phyloP scores from a whole-genome alignment of 2,888 invertebrate genomes.

The Diadegma fenestrale region DNA sequence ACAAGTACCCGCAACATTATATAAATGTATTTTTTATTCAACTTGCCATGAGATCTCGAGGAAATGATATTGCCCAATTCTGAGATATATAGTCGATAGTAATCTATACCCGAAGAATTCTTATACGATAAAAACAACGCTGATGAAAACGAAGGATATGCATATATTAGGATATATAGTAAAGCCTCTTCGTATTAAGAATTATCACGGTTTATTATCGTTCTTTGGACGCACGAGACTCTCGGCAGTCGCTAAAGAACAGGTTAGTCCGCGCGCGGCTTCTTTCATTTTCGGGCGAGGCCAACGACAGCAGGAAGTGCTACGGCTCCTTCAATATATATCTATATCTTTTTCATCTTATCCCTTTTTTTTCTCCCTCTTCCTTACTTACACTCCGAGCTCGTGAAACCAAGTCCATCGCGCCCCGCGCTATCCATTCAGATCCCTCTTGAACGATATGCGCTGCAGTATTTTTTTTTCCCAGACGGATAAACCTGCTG shows the following conservation, averaged over 20 bases:
- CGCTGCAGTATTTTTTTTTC: constrained; percentile 40
- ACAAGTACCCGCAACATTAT: constrained; percentile 12
- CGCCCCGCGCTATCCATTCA: constrained; percentile 53
- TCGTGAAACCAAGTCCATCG: constrained; percentile 48
- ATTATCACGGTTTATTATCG: constrained; percentile 62
- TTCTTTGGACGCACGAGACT: constrained; percentile 43
- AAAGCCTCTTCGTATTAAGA: constrained; percentile 58
- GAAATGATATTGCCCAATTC: constrained; percentile 58
- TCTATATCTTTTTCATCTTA: constrained; percentile 22
- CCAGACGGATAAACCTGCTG: constrained; percentile 50
- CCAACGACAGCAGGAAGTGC: constrained; percentile 62
- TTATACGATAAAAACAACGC: constrained; percentile 33
- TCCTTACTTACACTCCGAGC: constrained; percentile 22
- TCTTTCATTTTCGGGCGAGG: constrained; percentile 67
- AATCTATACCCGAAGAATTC: constrained; percentile 59
- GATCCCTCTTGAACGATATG: constrained; percentile 62
- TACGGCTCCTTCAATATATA: constrained; percentile 38
- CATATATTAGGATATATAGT: constrained; percentile 23
- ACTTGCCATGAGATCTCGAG: constrained; percentile 46
- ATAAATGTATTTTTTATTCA: constrained; percentile 9
- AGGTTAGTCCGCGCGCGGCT: constrained; percentile 61
- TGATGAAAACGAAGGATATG: constrained; percentile 22
- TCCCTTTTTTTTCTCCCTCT: constrained; percentile 19
- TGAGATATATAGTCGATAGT: constrained; percentile 60
- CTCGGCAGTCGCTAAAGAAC: constrained; percentile 48